Evolutionary conservation across 2,888 invertebrate species (phyloP).

Genomic region (Agrypnus murinus): DNA sequence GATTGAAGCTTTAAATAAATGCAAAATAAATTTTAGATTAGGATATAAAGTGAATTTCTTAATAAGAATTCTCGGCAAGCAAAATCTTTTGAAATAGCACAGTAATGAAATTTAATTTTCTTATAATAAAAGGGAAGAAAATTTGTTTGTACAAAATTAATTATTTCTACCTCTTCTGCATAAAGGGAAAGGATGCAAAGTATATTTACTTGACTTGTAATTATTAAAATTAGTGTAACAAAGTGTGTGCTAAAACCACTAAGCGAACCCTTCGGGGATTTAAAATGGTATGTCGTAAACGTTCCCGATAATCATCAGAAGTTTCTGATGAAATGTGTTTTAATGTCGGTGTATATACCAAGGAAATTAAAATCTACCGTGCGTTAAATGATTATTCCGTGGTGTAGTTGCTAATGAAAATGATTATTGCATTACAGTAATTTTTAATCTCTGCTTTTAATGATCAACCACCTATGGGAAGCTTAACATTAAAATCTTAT

Average conservation of each 20-base stretch:
- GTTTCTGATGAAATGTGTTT: background rate
- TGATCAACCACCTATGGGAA: too few species aligned
- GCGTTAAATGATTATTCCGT: too few species aligned
- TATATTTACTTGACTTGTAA: background rate
- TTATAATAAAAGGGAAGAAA: conserved; percentile 1
- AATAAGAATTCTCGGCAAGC: background rate
- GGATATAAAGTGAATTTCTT: background rate
- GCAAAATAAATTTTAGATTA: too few species aligned
- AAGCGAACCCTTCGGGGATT: background rate
- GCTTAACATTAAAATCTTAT: too few species aligned
- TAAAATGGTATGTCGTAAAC: background rate
- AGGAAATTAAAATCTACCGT: too few species aligned
- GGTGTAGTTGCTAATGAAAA: too few species aligned
- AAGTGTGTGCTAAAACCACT: background rate
- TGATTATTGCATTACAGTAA: too few species aligned
- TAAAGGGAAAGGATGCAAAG: background rate
- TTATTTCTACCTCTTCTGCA: background rate
- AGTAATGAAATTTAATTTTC: background rate
- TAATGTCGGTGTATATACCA: too few species aligned
- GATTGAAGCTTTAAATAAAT: too few species aligned
- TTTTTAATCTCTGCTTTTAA: too few species aligned
- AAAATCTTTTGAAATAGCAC: background rate
- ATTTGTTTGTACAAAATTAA: conserved; percentile 13
- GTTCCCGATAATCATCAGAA: background rate
- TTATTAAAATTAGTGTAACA: conserved; percentile 7